A percentile compares a stretch with the other conserved stretches of the same genome.
These are phyloP conservation scores for Hesperophylax magnus DNA, from an alignment of 1,140 invertebrate genomes.

Conservation along the genomic window DNA sequence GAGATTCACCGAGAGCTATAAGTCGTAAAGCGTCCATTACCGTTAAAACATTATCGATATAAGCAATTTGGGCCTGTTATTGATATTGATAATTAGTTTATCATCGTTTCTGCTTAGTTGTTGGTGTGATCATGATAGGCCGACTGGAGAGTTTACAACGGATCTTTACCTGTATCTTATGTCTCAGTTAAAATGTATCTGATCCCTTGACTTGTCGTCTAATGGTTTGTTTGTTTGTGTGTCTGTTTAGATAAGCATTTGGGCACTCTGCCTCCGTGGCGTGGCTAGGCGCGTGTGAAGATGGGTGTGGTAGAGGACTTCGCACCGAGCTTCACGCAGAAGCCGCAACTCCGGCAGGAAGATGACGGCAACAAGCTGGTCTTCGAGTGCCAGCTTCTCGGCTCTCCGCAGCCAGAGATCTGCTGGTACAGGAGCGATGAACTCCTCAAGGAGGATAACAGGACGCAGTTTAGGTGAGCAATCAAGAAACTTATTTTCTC, in stretches of 20 bases:
- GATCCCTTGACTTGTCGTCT: too few species aligned
- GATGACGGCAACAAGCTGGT: conserved; percentile 96
- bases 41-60: too few species aligned
- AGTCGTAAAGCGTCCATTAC: too few species aligned
- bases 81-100: too few species aligned
- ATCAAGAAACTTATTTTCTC: background rate
- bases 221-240: background rate
- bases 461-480: conserved; percentile 83
- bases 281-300: conserved; percentile 34
- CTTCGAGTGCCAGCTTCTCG: conserved; percentile 94
- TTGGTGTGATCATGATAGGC: too few species aligned
- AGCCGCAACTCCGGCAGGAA: conserved; percentile 95
- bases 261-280: conserved; percentile 12
- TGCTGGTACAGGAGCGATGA: conserved; percentile 92
- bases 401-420: conserved; percentile 91
- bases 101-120: too few species aligned
- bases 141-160: too few species aligned
- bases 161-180: too few species aligned
- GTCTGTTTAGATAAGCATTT: conserved; percentile 15
- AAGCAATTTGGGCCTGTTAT: too few species aligned
- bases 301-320: conserved; percentile 84
- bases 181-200: too few species aligned
- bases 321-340: conserved; percentile 97
- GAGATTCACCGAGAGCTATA: too few species aligned
- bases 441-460: conserved; percentile 83